Evolutionary conservation across 2,113 vertebrate genomes (phyloP), one percentile per base, ranked within the genome.

Genomic region (Centrocercus urophasianus): DNA sequence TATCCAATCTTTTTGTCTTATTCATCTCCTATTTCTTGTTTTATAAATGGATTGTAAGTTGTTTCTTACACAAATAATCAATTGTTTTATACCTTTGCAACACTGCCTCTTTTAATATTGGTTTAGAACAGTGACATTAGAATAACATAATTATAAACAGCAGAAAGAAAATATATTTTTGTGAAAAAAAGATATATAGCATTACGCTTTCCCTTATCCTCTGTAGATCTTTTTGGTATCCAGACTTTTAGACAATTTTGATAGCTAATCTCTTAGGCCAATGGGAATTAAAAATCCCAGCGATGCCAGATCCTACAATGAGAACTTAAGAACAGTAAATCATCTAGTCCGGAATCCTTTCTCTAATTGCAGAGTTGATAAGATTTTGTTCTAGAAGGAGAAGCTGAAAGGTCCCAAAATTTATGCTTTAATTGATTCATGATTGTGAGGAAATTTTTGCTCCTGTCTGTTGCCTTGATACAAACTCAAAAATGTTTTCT

Each of bases 31-130:
- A 16, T 5, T 52, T 81, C 25, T 69, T 73, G 4, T 50, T 86
- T 80, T 59, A 54, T 57, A 16, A 34, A 6, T 84, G 13, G 15
- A 81, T 13, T 77, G 4, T 6, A 42, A 70, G 30, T 21, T 52
- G 4, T 75, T 15, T 59, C 6, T 8, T 71, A 61, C 13, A 40
- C 5, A 59, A 66, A 1, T 27, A 73, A 71, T 77, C 24, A 77
- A 56, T 60, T 64, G 60, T 70, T 83, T 91, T 61, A 25, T 15
- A 63, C 3, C 5, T 7, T 5, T 54, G 14, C 13, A 74, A 4
- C 10, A 54, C 14, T 34, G 4, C 0, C 1, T 82, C 13, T 47
- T 78, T 52, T 63, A 71, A 66, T 15, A 15, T 2, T 3, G 1
- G 3, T 71, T 81, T 79, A 92, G 57, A 85, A 67, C 19, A 71